Base-by-base conservation (phyloP, 2,888 invertebrate species). In the Cactoblastis cactorum region DNA sequence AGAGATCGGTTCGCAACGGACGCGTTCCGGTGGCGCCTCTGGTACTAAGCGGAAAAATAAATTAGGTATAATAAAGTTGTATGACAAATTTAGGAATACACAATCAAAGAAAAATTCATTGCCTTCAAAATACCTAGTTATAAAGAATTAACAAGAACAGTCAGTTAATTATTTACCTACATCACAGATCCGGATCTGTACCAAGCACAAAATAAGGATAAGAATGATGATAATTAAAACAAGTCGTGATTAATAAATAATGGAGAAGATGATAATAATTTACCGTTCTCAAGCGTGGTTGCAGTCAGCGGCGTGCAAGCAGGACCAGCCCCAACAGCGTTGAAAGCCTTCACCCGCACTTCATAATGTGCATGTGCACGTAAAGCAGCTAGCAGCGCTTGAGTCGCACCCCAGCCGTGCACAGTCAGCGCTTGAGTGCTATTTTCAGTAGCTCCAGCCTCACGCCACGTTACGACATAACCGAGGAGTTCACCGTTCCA, bases 241-340 rank as follows among this genome's bases (percentile, higher is more conserved):
- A n/a, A n/a, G n/a, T n/a, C n/a, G n/a, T n/a, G n/a, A n/a, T n/a
- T n/a, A n/a, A n/a, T n/a, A n/a, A n/a, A n/a, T n/a, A n/a, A n/a
- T n/a, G n/a, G n/a, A n/a, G n/a, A n/a, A n/a, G n/a, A n/a, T n/a
- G n/a, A n/a, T n/a, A n/a, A n/a, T n/a, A 8, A 28, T 15, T 43
- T 66, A 94, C 94, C 94, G 80, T 96, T 96, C 87, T 97, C 97
- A 39, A 96, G 91, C 0, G 97, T 97, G 14, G 94, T 94, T 0
- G 95, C 95, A 49, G 94, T 91, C 14, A 95, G 90, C 17, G 94
- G 92, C 1, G 92, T 86, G 33, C 95, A 94, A 33, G 94, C 90
- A 0, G 97, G 96, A 0, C 97, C 96, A 14, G 94, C 92, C 0
- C 97, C 96, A 15, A 95, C 93, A 22, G 93, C 93, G 74, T 97